These are phyloP conservation scores for Lasioglossum zephyrum DNA, from an alignment of 2,888 invertebrate species.

Conservation along the genomic window DNA sequence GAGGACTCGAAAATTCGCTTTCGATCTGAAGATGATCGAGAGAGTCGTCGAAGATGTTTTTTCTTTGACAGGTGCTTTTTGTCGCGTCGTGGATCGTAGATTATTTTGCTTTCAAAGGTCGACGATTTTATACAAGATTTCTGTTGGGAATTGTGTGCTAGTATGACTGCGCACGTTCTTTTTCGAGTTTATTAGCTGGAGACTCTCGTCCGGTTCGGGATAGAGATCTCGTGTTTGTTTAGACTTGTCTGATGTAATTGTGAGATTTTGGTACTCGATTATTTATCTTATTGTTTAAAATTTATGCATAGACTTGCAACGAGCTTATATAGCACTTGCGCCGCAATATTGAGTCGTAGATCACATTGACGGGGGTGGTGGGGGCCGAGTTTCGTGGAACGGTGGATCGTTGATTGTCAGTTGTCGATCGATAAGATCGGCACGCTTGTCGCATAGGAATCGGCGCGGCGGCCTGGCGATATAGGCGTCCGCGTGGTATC, in stretches of 20 bases:
- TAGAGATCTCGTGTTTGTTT: not conserved
- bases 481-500: conserved; percentile 27
- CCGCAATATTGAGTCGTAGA: not conserved
- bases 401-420: conserved; percentile 49
- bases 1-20: conserved; percentile 4
- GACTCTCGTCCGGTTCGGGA: not conserved
- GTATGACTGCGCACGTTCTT: not conserved
- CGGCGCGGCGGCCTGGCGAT: conserved; percentile 21
- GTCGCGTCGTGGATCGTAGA: not conserved
- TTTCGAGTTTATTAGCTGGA: not conserved
- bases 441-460: conserved; percentile 48
- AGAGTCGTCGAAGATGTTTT: not conserved
- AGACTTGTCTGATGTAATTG: not conserved
- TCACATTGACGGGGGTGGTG: not conserved
- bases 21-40: not conserved
- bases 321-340: not conserved
- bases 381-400: conserved; percentile 37
- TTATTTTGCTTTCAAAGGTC: not conserved
- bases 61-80: not conserved
- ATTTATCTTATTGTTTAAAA: not conserved
- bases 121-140: not conserved
- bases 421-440: conserved; percentile 49
- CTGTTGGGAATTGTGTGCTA: not conserved
- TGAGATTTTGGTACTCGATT: not conserved
- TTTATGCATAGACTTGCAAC: not conserved